These are phyloP conservation scores for Chironomus striatipennis DNA, from an alignment of 1,140 invertebrate genomes.

Conservation along the genomic window DNA sequence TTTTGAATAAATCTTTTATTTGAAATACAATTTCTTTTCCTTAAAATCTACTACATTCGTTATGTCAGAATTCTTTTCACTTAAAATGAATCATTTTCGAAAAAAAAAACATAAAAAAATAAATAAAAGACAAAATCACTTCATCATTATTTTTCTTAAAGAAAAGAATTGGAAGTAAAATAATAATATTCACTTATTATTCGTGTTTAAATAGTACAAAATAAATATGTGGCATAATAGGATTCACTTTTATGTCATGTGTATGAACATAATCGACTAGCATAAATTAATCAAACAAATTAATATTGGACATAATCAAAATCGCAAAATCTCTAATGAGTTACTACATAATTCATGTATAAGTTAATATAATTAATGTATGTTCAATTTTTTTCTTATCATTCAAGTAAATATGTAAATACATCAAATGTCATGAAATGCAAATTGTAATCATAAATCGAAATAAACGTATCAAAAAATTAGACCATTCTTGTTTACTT, in stretches of 20 bases:
- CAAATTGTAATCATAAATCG: not conserved
- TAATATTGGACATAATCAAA: not conserved
- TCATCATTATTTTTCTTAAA: not conserved
- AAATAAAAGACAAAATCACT: not conserved
- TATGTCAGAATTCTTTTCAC: not conserved
- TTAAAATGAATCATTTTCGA: not conserved
- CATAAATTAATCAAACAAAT: not conserved
- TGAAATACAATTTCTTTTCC: not conserved
- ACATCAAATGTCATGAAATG: not conserved
- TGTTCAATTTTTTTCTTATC: not conserved
- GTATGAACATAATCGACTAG: not conserved
- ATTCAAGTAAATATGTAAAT: not conserved
- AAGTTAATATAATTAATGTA: no score
- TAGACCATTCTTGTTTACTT: slow-evolving; percentile 1
- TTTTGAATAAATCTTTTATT: not conserved
- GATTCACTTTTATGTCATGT: no score
- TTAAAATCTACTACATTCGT: slow-evolving; percentile 1
- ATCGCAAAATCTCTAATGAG: no score
- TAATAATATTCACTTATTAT: not conserved
- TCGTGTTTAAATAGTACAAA: not conserved
- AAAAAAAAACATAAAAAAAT: not conserved
- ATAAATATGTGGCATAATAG: not conserved
- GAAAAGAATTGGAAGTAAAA: not conserved
- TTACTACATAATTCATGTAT: no score
- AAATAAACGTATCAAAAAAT: not conserved